phyloP scores from a whole-genome alignment of 2,888 invertebrate genomes.

The Operophtera brumata region DNA sequence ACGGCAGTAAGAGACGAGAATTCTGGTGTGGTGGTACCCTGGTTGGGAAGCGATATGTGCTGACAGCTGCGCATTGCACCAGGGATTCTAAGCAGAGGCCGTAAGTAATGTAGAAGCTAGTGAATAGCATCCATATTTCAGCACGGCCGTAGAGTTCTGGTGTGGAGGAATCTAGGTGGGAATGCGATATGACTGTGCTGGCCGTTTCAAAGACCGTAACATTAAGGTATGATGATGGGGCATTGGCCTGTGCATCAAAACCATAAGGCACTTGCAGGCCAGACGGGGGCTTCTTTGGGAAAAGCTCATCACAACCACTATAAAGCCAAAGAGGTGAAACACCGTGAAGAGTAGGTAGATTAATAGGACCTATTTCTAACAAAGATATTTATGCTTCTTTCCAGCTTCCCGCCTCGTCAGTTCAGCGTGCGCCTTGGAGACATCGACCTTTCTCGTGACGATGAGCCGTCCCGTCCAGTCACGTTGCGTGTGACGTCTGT shows the following conservation, averaged over 20 bases:
- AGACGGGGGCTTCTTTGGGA: too few species aligned
- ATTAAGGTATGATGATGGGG: too few species aligned
- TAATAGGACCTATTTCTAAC: not conserved
- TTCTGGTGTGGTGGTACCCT: constrained; percentile 97
- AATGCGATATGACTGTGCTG: too few species aligned
- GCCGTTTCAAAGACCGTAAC: too few species aligned
- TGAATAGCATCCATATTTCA: not conserved
- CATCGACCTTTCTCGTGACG: constrained; percentile 90
- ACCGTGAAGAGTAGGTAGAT: too few species aligned
- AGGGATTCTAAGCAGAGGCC: constrained; percentile 93
- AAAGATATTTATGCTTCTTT: not conserved
- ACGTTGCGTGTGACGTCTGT: constrained; percentile 89
- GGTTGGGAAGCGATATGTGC: constrained; percentile 88
- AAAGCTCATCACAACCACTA: not conserved
- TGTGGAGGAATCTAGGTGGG: too few species aligned
- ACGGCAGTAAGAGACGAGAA: constrained; percentile 90
- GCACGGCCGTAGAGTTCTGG: not conserved
- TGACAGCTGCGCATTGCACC: constrained; percentile 97
- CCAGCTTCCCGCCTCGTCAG: constrained; percentile 92
- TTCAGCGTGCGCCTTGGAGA: constrained; percentile 94
- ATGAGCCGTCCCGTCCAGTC: constrained; percentile 91
- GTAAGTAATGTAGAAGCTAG: constrained; percentile 76
- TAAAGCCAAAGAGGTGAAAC: too few species aligned
- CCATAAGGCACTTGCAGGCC: too few species aligned
- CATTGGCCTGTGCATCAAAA: too few species aligned